Evolutionary conservation across 2,797 vertebrate genomes (phyloP), one percentile per base, ranked within the genome.

Genomic region (Poecile montanus): DNA sequence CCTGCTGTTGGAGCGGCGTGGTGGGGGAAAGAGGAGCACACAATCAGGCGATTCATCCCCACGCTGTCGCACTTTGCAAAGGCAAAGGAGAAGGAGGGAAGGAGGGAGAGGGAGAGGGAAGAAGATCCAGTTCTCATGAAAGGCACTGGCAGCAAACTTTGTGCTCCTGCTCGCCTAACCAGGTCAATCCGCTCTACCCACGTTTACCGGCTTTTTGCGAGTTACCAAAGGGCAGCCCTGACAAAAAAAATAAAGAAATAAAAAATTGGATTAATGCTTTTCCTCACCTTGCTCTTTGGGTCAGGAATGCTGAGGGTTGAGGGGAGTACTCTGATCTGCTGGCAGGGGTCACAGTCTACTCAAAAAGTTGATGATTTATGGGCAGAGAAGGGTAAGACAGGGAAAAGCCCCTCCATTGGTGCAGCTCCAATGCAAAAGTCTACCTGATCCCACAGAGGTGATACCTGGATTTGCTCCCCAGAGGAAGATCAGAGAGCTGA

Each of bases 11-110:
- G 91, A 91, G 92, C 36, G 26, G 65, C 40, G 34, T 77, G 86
- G 79, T 51, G 58, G 83, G 85, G 95, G 83, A 92, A 94, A 93
- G 89, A 94, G 91, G 91, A 94, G 80, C 80, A 5, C 77, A 95
- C 93, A 96, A 93, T 96, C 93, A 48, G 80, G 94, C 74, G 5
- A 97, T 96, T 95, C 93, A 95, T 95, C 95, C 88, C 85, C 94
- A 90, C 2, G 16, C 93, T 87, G 89, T 57, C 38, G 16, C 70
- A 32, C 71, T 90, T 40, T 25, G 88, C 89, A 80, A 79, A 93
- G 78, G 85, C 57, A 67, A 80, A 74, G 88, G 74, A 93, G 83
- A 81, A 91, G 81, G 63, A 68, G 91, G 40, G 45, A 92, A 91
- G 36, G 63, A 38, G 38, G 19, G 60, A 90, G 68, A 70, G 58